These are phyloP conservation scores for Pelvicachromis taeniatus DNA, from an alignment of 2,113 vertebrate species.

Conservation along the genomic window DNA sequence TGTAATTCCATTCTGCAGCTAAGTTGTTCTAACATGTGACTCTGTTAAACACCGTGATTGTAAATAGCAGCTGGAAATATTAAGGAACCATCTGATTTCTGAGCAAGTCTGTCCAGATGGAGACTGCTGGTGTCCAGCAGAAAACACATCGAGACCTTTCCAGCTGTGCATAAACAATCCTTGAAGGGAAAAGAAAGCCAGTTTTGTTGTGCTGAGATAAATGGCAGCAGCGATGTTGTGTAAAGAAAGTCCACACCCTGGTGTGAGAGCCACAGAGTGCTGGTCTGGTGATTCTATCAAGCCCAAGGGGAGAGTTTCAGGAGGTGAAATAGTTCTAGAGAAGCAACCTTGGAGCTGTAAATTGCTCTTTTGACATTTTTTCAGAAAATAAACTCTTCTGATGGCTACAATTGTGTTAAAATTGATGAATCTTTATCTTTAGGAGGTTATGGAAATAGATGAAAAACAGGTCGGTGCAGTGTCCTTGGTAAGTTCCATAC, in stretches of 20 bases:
- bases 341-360: not conserved
- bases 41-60: not conserved
- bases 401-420: not conserved
- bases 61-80: not conserved
- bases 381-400: not conserved
- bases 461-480: too few species aligned
- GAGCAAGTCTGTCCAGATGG: not conserved
- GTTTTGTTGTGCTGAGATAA: slow-evolving; percentile 3
- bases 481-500: not conserved
- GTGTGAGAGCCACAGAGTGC: not conserved
- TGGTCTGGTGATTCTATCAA: not conserved
- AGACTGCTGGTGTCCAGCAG: not conserved
- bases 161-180: not conserved
- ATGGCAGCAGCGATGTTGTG: not conserved
- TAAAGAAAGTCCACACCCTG: not conserved
- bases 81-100: not conserved
- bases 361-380: not conserved
- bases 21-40: not conserved
- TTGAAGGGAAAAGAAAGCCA: not conserved
- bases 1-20: not conserved
- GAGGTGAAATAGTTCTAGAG: not conserved
- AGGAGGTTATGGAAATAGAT: not conserved
- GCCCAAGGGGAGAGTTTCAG: not conserved
- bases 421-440: not conserved
- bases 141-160: not conserved